phyloP scores from a whole-genome alignment of 2,888 invertebrate genomes.

The Cacoxenus indagator region DNA sequence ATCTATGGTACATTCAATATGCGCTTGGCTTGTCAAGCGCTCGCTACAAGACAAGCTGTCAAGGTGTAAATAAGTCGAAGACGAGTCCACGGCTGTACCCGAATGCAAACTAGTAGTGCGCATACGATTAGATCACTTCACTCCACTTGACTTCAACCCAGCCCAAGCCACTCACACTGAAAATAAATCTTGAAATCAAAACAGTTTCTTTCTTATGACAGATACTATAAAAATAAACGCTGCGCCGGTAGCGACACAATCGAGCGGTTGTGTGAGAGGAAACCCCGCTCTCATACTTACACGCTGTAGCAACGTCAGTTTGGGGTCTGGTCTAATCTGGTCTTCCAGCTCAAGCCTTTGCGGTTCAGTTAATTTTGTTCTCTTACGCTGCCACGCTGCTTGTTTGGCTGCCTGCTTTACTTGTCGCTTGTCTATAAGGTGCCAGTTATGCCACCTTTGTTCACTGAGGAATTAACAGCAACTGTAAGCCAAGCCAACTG shows the following conservation, averaged over 20 bases:
- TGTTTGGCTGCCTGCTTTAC: conserved; percentile 42
- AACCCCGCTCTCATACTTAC: conserved; percentile 28
- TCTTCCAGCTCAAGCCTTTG: neutral
- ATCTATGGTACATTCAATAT: conserved; percentile 31
- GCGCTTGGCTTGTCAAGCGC: conserved; percentile 54
- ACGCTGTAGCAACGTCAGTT: conserved; percentile 45
- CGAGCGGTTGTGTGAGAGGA: conserved; percentile 30
- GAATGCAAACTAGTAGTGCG: conserved; percentile 25
- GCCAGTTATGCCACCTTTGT: conserved; percentile 60
- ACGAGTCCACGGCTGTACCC: neutral
- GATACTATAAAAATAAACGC: conserved; percentile 61
- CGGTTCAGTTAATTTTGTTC: conserved; percentile 27
- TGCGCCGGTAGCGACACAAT: conserved; percentile 41
- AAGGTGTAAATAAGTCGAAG: too few species aligned
- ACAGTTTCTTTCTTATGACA: conserved; percentile 52
- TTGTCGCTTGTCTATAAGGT: conserved; percentile 50
- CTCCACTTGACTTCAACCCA: conserved; percentile 17
- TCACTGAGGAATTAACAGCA: conserved; percentile 38
- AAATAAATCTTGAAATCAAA: conserved; percentile 61
- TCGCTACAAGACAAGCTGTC: conserved; percentile 68
- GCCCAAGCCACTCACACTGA: neutral
- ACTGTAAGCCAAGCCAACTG: conserved; percentile 14
- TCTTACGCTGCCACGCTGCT: neutral
- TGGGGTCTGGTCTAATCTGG: conserved; percentile 24
- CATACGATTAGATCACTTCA: conserved; percentile 40